Percentiles rank a stretch among this genome's conserved stretches.
phyloP scores from a whole-genome alignment of 2,888 invertebrate species.

The Drosophila emarginata region DNA sequence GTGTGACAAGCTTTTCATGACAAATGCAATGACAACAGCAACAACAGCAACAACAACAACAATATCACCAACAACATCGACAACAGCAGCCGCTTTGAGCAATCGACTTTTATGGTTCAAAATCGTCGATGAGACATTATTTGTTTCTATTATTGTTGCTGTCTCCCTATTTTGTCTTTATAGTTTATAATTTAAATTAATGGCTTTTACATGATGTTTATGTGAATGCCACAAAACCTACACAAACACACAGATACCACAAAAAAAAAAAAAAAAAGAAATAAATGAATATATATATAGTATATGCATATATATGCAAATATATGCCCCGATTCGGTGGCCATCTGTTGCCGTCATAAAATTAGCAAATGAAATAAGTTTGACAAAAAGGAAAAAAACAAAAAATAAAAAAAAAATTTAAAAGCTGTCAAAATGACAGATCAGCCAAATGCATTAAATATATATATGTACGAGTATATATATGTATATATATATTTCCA shows the following conservation, averaged over 20 bases:
- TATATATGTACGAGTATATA: background rate
- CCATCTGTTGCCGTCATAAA: slow-evolving; percentile 64
- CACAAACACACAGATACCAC: slow-evolving; percentile 13
- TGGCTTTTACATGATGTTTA: slow-evolving; percentile 67
- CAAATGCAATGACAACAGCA: slow-evolving; percentile 61
- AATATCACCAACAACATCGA: slow-evolving; percentile 14
- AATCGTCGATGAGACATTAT: slow-evolving; percentile 9
- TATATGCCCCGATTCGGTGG: slow-evolving; percentile 50
- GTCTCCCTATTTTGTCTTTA: slow-evolving; percentile 59
- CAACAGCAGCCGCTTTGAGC: slow-evolving; percentile 40
- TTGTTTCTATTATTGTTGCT: slow-evolving; percentile 4
- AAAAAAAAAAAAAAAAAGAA: slow-evolving; percentile 11
- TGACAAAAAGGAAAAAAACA: slow-evolving; percentile 22
- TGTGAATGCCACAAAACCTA: slow-evolving; percentile 37
- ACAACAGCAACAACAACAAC: slow-evolving; percentile 15
- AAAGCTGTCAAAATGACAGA: slow-evolving; percentile 35
- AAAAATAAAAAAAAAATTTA: slow-evolving; percentile 41
- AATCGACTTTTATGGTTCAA: slow-evolving; percentile 66
- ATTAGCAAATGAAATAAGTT: slow-evolving; percentile 56
- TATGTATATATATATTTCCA: too few species aligned
- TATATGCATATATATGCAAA: slow-evolving; percentile 25
- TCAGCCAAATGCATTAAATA: background rate
- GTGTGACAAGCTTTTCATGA: slow-evolving; percentile 66
- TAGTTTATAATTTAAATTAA: slow-evolving; percentile 76
- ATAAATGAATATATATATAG: background rate